Percentiles rank a stretch among this genome's conserved stretches.
These are phyloP conservation scores for Speoplatyrhinus poulsoni DNA, from an alignment of 2,113 vertebrate genomes.

Conservation along the genomic window DNA sequence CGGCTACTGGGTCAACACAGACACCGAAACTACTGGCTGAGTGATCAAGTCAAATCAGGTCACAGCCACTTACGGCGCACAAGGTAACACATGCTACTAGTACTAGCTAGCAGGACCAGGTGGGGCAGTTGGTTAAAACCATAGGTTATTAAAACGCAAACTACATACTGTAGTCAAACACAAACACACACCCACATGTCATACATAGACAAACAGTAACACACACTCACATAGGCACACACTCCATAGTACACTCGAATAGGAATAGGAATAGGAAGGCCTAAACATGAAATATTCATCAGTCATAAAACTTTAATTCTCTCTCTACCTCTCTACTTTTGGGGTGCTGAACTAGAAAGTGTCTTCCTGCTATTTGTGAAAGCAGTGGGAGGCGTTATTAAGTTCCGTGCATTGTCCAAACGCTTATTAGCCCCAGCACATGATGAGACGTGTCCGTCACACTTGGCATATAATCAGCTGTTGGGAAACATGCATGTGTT, in stretches of 20 bases:
- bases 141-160: background rate
- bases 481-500: constrained; percentile 27
- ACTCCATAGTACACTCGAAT: constrained; percentile 41
- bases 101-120: background rate
- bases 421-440: constrained; percentile 29
- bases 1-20: constrained; percentile 48
- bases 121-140: background rate
- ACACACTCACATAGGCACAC: constrained; percentile 9
- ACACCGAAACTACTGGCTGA: constrained; percentile 46
- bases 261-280: too few species aligned
- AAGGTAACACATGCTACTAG: background rate
- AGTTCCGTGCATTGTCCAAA: constrained; percentile 45
- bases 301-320: constrained; percentile 81
- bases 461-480: constrained; percentile 20
- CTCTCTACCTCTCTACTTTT: constrained; percentile 69
- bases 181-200: constrained; percentile 17
- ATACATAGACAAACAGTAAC: background rate
- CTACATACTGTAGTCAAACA: constrained; percentile 4
- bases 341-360: constrained; percentile 35
- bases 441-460: constrained; percentile 44
- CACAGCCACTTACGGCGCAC: background rate
- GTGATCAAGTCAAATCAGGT: constrained; percentile 57
- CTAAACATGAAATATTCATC: constrained; percentile 82
- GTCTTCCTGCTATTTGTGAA: constrained; percentile 17
- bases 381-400: constrained; percentile 59